Base-by-base conservation (phyloP, 2,797 vertebrate genomes). In the Lagocephalus sceleratus region DNA sequence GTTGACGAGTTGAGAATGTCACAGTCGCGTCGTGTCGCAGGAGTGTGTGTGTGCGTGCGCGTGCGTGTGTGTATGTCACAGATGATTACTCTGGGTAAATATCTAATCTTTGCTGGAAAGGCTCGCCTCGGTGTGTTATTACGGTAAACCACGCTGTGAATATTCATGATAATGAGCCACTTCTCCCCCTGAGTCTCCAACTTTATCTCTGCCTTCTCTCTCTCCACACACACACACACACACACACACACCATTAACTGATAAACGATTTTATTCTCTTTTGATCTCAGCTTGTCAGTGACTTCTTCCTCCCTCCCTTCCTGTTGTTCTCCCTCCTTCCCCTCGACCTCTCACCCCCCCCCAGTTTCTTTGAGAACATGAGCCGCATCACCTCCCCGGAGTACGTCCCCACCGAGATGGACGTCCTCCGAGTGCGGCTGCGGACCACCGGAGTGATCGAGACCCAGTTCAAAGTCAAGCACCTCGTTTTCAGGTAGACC, bases 381-480 rank as follows among this genome's bases (percentile, higher is more conserved):
- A 51, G 38, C 50, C 85, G 87, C 58, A 88, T 92, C 81, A 79
- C 71, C 42, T 79, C 85, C 47, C 68, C 73, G 9, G 85, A 86
- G 29, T 91, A 90, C 60, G 68, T 89, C 39, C 91, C 91, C 41
- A 88, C 90, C 1, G 90, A 91, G 78, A 90, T 63, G 0, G 91
- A 91, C 3, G 87, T 92, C 39, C 84, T 92, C 45, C 78, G 91
- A 25, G 90, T 91, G 0, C 81, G 90, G 26, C 85, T 92, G 50
- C 85, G 90, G 73, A 91, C 91, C 0, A 89, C 88, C 0, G 90
- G 90, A 1, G 90, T 92, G 51, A 91, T 92, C 10, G 91, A 92
- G 82, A 92, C 91, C 22, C 90, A 92, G 84, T 92, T 92, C 71
- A 89, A 91, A 75, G 89, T 92, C 75, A 85, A 81, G 53, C 90